phyloP scores from a whole-genome alignment of 2,113 vertebrate genomes.

The Callionymus lyra region DNA sequence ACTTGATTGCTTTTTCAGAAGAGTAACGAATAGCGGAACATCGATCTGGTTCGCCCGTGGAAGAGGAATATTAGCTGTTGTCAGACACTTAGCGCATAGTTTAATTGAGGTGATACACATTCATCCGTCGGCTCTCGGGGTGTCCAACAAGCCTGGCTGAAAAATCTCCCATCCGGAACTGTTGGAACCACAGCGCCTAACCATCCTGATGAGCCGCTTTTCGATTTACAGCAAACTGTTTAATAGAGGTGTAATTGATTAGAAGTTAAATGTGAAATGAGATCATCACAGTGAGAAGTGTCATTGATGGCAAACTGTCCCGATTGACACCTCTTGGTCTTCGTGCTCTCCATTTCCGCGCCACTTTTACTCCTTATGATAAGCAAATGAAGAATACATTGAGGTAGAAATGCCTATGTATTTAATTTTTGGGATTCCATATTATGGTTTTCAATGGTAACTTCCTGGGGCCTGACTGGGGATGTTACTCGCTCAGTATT shows the following conservation, averaged over 20 bases:
- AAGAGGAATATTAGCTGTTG: constrained; percentile 71
- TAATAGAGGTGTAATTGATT: constrained; percentile 58
- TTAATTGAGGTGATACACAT: constrained; percentile 73
- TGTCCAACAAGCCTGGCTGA: constrained; percentile 63
- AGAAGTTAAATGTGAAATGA: constrained; percentile 32
- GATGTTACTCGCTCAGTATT: too few relatives aligned
- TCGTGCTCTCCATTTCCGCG: too few relatives aligned
- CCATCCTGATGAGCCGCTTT: constrained; percentile 40
- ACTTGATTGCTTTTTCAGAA: constrained; percentile 67
- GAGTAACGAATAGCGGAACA: constrained; percentile 65
- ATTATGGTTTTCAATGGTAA: too few relatives aligned
- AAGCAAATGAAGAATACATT: too few relatives aligned
- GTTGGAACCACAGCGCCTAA: constrained; percentile 35
- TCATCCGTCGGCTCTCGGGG: constrained; percentile 46
- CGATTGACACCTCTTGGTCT: background rate
- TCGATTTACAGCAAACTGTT: constrained; percentile 33
- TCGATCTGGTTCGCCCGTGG: constrained; percentile 60
- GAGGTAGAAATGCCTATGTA: too few relatives aligned
- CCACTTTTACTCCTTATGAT: too few relatives aligned
- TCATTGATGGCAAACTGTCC: constrained; percentile 12
- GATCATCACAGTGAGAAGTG: constrained; percentile 18
- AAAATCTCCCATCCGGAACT: constrained; percentile 68
- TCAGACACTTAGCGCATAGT: constrained; percentile 65
- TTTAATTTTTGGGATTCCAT: too few relatives aligned
- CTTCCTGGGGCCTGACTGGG: too few relatives aligned